Evolutionary conservation across 1,140 invertebrate genomes (phyloP).

Genomic region (Drosophila kikkawai): DNA sequence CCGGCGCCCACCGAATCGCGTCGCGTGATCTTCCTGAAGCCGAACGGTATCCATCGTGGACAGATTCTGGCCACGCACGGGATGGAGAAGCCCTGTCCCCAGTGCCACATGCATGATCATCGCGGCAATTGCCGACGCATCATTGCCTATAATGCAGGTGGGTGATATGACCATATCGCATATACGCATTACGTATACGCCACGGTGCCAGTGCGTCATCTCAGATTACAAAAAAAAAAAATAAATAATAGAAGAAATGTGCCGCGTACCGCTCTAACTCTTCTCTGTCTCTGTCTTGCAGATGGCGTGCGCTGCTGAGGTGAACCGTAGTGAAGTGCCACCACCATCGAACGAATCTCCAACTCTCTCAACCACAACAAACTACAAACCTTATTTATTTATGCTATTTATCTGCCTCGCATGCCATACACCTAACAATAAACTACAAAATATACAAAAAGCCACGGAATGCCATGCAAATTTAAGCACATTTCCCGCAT

Average conservation of each 20-base stretch:
- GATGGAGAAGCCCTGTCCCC: conserved; percentile 66
- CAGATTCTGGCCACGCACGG: conserved; percentile 70
- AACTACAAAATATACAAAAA: conserved; percentile 1
- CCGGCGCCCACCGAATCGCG: conserved; percentile 62
- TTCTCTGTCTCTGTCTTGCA: conserved; percentile 41
- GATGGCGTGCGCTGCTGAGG: conserved; percentile 68
- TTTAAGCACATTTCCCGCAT: not conserved
- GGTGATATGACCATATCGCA: conserved; percentile 22
- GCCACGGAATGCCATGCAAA: not conserved
- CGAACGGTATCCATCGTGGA: conserved; percentile 57
- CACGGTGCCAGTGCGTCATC: conserved; percentile 39
- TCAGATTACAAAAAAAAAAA: not conserved
- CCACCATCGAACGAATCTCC: conserved; percentile 60
- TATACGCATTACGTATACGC: conserved; percentile 35
- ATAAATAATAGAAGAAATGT: not conserved
- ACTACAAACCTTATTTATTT: conserved; percentile 46
- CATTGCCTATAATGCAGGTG: conserved; percentile 73
- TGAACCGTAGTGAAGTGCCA: conserved; percentile 3
- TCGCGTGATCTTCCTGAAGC: conserved; percentile 76
- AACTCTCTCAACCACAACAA: conserved; percentile 39
- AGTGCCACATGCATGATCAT: conserved; percentile 80
- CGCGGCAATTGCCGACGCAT: conserved; percentile 77
- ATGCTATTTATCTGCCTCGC: conserved; percentile 46
- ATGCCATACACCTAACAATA: conserved; percentile 9
- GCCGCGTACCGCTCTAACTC: not conserved